A percentile compares a stretch with the other conserved stretches of the same genome.
Evolutionary conservation across 2,797 vertebrate genomes (phyloP).

Genomic region (Onychomys torridus): DNA sequence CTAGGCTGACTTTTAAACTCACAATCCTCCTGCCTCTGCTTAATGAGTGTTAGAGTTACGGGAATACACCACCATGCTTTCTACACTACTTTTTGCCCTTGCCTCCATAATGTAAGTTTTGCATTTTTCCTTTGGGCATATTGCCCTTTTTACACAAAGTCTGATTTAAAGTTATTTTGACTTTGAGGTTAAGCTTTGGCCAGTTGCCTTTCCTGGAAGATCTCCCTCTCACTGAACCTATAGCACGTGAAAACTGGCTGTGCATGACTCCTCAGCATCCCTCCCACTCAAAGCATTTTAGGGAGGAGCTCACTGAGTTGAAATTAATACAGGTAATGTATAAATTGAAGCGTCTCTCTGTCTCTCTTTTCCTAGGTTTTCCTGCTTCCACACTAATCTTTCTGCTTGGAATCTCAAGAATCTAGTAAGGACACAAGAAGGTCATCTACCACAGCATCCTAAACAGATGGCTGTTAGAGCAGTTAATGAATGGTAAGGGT

Average conservation of each 20-base stretch:
- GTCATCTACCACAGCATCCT: not conserved
- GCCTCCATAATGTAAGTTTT: not conserved
- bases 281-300: not conserved
- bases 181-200: not conserved
- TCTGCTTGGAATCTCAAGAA: not conserved
- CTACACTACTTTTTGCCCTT: not conserved
- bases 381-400: not conserved
- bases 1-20: not conserved
- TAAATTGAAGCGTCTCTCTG: not conserved
- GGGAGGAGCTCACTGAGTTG: not conserved
- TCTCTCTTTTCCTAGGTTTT: not conserved
- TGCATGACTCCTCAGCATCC: not conserved
- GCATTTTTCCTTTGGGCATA: not conserved
- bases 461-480: not conserved
- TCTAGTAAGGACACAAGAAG: not conserved
- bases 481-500: not conserved
- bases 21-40: too few relatives aligned
- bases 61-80: not conserved
- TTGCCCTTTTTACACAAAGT: slow-evolving; percentile 15
- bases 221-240: not conserved
- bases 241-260: not conserved
- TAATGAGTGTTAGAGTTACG: not conserved
- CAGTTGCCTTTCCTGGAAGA: not conserved
- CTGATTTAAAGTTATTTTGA: not conserved
- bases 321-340: not conserved